These are phyloP conservation scores for Ctenopoma kingsleyae DNA, from an alignment of 2,797 vertebrate genomes.

Conservation along the genomic window DNA sequence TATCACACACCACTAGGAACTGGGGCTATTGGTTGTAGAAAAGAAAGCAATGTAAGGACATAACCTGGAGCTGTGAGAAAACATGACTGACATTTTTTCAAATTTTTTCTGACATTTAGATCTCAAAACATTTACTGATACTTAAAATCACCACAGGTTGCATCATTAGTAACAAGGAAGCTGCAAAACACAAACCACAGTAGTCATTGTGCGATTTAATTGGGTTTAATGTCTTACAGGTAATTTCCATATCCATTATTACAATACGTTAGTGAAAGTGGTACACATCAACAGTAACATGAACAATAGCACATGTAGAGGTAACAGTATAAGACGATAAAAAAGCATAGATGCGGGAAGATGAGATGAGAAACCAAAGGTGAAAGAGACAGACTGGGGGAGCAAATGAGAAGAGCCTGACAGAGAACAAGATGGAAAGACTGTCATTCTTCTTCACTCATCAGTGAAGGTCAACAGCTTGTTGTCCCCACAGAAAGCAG, in stretches of 20 bases:
- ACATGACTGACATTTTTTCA: not conserved
- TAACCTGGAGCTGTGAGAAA: not conserved
- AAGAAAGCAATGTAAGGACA: not conserved
- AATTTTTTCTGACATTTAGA: not conserved
- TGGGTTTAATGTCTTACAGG: not conserved
- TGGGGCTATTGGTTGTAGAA: not conserved
- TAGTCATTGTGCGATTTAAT: not conserved
- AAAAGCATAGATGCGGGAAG: not conserved
- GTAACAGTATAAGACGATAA: not conserved
- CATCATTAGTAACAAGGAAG: not conserved
- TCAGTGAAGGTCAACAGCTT: constrained; percentile 61
- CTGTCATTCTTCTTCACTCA: constrained; percentile 35
- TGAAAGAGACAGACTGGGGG: constrained; percentile 33
- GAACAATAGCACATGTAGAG: not conserved
- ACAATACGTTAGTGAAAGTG: not conserved
- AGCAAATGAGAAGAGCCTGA: constrained; percentile 37
- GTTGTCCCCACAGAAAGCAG: constrained; percentile 43
- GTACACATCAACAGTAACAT: not conserved
- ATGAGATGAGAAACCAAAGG: constrained; percentile 27
- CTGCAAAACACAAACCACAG: constrained; percentile 8
- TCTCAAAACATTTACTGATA: not conserved
- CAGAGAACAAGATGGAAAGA: constrained; percentile 45
- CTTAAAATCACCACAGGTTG: not conserved
- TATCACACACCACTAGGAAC: too few species aligned
- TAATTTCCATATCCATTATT: not conserved